These are phyloP conservation scores for Paramacrobiotus metropolitanus DNA, from an alignment of 1,140 invertebrate genomes.

Conservation along the genomic window DNA sequence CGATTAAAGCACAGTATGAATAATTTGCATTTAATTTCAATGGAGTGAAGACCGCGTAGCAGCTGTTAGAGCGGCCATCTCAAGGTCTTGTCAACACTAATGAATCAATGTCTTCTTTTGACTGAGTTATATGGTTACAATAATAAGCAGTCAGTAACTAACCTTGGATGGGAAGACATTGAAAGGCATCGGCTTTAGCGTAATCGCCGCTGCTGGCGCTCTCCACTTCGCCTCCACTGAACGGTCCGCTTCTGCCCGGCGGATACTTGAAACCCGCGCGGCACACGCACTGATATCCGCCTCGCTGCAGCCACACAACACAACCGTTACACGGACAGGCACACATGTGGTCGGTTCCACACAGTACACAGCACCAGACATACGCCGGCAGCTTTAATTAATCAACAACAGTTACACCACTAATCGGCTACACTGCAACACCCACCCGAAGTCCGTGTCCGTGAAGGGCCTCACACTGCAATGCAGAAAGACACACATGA, in stretches of 20 bases:
- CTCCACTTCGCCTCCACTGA: slow-evolving; percentile 24
- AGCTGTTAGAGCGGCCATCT: no score
- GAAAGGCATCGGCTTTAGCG: slow-evolving; percentile 18
- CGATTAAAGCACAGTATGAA: no score
- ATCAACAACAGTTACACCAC: no score
- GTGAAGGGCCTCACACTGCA: slow-evolving; percentile 32
- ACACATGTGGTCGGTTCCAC: no score
- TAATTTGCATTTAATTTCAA: no score
- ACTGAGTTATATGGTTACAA: background rate
- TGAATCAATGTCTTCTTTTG: background rate
- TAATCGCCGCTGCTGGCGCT: slow-evolving; percentile 23
- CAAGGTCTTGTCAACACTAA: slow-evolving; percentile 5
- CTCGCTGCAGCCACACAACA: slow-evolving; percentile 22
- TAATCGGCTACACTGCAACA: no score
- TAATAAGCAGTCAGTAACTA: slow-evolving; percentile 11
- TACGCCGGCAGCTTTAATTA: no score
- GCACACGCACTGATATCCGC: slow-evolving; percentile 25
- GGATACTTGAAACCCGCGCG: slow-evolving; percentile 24
- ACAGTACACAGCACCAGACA: no score
- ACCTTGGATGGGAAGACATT: slow-evolving; percentile 22
- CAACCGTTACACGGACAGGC: no score
- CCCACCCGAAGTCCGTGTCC: slow-evolving; percentile 1
- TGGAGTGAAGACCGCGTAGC: no score
- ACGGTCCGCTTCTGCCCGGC: slow-evolving; percentile 23
- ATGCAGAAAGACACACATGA: slow-evolving; percentile 15